Percentiles rank a stretch among this genome's conserved stretches.
Conservation (phyloP, 2,888 invertebrate species). For the Mesochorus sp. region DNA sequence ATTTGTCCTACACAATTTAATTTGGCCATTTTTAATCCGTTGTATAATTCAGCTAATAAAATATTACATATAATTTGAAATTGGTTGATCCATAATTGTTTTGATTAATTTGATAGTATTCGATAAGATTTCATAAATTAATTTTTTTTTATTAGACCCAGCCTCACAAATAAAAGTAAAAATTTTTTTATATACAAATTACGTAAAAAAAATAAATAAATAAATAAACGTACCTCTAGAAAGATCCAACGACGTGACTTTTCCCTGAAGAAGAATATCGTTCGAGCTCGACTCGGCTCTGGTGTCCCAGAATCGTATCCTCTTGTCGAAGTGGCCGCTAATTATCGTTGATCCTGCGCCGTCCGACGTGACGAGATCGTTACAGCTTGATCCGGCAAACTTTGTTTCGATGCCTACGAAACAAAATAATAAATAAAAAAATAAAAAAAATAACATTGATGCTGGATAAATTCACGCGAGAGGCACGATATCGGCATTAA, state of each 20-base stretch:
- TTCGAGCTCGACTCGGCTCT: slow-evolving; percentile 93
- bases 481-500: too few relatives aligned
- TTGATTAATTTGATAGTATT: too few relatives aligned
- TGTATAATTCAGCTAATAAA: too few relatives aligned
- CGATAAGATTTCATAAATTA: too few relatives aligned
- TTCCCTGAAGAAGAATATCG: slow-evolving; percentile 94
- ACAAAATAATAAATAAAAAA: slow-evolving; percentile 22
- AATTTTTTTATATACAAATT: too few relatives aligned
- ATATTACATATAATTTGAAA: too few relatives aligned
- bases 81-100: too few relatives aligned
- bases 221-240: slow-evolving; percentile 90
- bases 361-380: slow-evolving; percentile 96
- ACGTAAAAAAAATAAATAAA: too few relatives aligned
- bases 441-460: not conserved
- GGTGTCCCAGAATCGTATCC: slow-evolving; percentile 98
- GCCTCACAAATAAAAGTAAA: too few relatives aligned
- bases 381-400: slow-evolving; percentile 98
- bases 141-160: too few relatives aligned
- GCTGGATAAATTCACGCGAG: slow-evolving; percentile 33
- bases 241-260: slow-evolving; percentile 96
- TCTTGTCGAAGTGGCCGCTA: slow-evolving; percentile 99
- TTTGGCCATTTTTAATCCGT: too few relatives aligned
- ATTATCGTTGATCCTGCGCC: slow-evolving; percentile 94
- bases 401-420: slow-evolving; percentile 92
- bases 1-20: too few relatives aligned